A percentile compares a stretch with the other conserved stretches of the same genome.
Conservation (phyloP, 2,888 invertebrate genomes). For the Fissipunctia ypsillon region DNA sequence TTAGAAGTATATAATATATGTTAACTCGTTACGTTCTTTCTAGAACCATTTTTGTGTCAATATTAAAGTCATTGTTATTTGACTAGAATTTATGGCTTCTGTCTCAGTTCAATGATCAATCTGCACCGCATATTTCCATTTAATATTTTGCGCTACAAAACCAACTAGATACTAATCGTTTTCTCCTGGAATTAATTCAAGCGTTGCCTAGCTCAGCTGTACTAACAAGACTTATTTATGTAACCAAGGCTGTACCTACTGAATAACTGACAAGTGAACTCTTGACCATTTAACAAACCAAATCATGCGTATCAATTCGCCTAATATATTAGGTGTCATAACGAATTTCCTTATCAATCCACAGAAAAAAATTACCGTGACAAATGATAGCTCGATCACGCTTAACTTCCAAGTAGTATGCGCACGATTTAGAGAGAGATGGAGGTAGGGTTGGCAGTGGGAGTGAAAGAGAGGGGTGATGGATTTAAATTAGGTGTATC, state of each 20-base stretch:
- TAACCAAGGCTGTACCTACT: slow-evolving; percentile 19
- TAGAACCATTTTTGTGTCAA: slow-evolving; percentile 14
- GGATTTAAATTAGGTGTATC: slow-evolving; percentile 86
- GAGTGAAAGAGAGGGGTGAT: slow-evolving; percentile 68
- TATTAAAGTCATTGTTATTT: slow-evolving; percentile 5
- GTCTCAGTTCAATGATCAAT: slow-evolving; percentile 26
- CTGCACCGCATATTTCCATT: slow-evolving; percentile 24
- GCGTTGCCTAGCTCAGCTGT: slow-evolving; percentile 13
- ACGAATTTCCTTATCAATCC: slow-evolving; percentile 81
- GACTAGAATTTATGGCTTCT: slow-evolving; percentile 18
- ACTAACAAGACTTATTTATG: slow-evolving; percentile 23
- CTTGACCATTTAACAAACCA: slow-evolving; percentile 30
- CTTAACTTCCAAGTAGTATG: slow-evolving; percentile 66
- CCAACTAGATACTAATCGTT: slow-evolving; percentile 42
- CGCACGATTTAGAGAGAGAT: slow-evolving; percentile 67
- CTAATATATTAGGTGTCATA: slow-evolving; percentile 83
- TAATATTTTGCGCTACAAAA: slow-evolving; percentile 20
- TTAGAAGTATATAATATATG: not conserved
- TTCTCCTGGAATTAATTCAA: slow-evolving; percentile 37
- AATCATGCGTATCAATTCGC: slow-evolving; percentile 71
- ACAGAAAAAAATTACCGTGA: slow-evolving; percentile 82
- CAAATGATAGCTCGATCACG: slow-evolving; percentile 82
- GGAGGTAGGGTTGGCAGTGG: slow-evolving; percentile 34
- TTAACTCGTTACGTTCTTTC: not conserved
- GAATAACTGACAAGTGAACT: slow-evolving; percentile 31